A percentile compares a stretch with the other conserved stretches of the same genome.
Conservation (phyloP, 2,113 vertebrate species). For the Pelusios castaneus region DNA sequence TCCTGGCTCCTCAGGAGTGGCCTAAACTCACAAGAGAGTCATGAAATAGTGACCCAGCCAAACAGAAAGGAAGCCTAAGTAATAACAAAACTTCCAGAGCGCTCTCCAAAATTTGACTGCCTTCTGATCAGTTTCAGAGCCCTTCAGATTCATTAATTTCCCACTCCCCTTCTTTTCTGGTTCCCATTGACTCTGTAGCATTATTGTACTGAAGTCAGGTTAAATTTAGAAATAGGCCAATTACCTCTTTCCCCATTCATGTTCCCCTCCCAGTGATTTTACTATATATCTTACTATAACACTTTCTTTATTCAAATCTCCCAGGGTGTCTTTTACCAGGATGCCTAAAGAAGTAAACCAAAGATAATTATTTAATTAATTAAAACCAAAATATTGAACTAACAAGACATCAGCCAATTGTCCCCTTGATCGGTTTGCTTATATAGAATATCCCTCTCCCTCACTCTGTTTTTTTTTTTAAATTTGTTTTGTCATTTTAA, state of each 20-base stretch:
- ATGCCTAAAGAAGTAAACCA: not conserved
- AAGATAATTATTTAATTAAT: not conserved
- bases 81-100: not conserved
- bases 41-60: not conserved
- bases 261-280: not conserved
- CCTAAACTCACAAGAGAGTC: not conserved
- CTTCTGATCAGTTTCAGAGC: not conserved
- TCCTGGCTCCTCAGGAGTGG: not conserved
- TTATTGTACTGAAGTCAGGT: not conserved
- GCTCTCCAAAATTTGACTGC: not conserved
- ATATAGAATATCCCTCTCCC: not conserved
- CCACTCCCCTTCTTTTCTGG: not conserved
- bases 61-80: not conserved
- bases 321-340: not conserved
- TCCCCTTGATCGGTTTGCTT: not conserved
- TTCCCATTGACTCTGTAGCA: not conserved
- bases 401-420: not conserved
- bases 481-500: not conserved
- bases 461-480: not conserved
- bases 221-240: slow-evolving; percentile 7
- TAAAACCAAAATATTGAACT: not conserved
- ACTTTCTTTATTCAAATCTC: not conserved
- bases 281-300: not conserved
- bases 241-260: not conserved
- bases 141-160: not conserved